Evolutionary conservation across 2,888 invertebrate species (phyloP).

Genomic region (Gasteruption jaculator): DNA sequence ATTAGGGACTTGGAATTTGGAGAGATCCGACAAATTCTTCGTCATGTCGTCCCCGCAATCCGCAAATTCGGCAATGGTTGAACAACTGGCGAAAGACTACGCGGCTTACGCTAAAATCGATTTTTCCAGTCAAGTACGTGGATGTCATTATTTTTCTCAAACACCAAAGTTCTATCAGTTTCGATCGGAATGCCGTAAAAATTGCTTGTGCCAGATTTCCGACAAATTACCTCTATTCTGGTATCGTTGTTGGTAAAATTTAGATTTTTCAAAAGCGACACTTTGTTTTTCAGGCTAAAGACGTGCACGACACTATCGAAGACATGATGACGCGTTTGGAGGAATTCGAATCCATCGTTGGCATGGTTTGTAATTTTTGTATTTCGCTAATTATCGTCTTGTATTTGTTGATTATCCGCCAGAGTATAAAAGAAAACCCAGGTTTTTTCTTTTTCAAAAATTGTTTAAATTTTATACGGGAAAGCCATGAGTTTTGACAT

Average conservation of each 20-base stretch:
- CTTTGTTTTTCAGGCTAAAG: slow-evolving; percentile 43
- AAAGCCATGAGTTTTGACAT: not conserved
- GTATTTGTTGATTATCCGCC: not conserved
- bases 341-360: slow-evolving; percentile 48
- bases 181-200: no score
- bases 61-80: slow-evolving; percentile 27
- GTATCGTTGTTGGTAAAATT: slow-evolving; percentile 1
- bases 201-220: no score
- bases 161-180: not conserved
- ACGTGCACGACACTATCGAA: slow-evolving; percentile 43
- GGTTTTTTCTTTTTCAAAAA: slow-evolving; percentile 1
- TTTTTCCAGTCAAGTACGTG: slow-evolving; percentile 38
- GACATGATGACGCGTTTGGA: slow-evolving; percentile 50
- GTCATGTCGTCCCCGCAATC: no score
- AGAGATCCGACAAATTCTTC: no score
- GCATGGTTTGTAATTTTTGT: slow-evolving; percentile 43
- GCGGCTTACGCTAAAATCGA: slow-evolving; percentile 40
- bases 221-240: no score
- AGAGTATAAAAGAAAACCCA: no score
- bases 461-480: not conserved
- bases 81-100: slow-evolving; percentile 45
- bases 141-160: slow-evolving; percentile 6
- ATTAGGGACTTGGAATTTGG: no score
- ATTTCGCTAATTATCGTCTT: slow-evolving; percentile 13
- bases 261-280: not conserved